Base-by-base conservation (phyloP, 2,888 invertebrate species). In the Noctua janthina region DNA sequence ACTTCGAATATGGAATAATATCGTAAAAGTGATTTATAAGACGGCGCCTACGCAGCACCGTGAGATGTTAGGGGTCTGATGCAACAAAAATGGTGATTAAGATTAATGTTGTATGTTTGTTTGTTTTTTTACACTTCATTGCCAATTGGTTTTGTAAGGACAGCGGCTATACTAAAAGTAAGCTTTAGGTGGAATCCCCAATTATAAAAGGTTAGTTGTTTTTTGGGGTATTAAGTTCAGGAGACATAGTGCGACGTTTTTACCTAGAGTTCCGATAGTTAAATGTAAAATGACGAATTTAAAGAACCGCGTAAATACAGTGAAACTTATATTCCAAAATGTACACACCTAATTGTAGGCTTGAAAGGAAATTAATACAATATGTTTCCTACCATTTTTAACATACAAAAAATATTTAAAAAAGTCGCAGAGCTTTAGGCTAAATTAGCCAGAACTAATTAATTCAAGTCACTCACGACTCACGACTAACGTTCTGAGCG, bases 21-120 rank as follows among this genome's bases (percentile, higher is more conserved):
- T 88, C 79, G 64, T 81, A 39, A 71, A 85, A 71, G 64, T 89
- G 83, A 88, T 85, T 83, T 88, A 88, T 78, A 49, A 59, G 62
- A 7, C 6, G 64, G 56, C 76, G 51, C 83, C 87, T 23, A 84
- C 87, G 68, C 74, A n/a, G 15, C 2, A 10, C 7, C 17, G 67
- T 71, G 71, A 59, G 15, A 20, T 78, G 11, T 87, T 67, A 46
- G 46, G 5, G 5, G 13, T 39, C 7, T 29, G 15, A 51, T 54
- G n/a, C 39, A 23, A 78, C 35, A 62, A 83, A 59, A 6, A n/a
- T 49, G 13, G 29, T 77, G 75, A 74, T 43, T 46, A 43, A 79
- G 75, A 74, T 43, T 46, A 43, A 79, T 72, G 23, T 79, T 29
- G 29, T 29, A 29, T 11, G 8, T 67, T 68, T n/a, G 23, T n/a